Percentiles rank a stretch among this genome's conserved stretches.
Evolutionary conservation across 2,888 invertebrate genomes (phyloP).

Genomic region (Tipula unca): DNA sequence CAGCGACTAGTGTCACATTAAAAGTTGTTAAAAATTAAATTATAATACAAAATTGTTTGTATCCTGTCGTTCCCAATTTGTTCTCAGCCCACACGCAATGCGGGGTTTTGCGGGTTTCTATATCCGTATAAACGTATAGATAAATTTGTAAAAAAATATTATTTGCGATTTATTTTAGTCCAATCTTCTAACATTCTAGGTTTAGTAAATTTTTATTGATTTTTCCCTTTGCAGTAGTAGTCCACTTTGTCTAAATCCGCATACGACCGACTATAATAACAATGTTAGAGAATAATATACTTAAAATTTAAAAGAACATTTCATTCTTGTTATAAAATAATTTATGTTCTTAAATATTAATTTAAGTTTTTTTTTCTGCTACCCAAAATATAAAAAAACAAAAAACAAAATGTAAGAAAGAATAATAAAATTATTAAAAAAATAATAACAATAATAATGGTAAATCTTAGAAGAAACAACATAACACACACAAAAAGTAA

Average conservation of each 20-base stretch:
- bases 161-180: no score
- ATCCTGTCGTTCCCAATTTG: no score
- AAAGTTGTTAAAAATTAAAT: no score
- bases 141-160: no score
- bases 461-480: conserved; percentile 8
- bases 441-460: neutral
- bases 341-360: neutral
- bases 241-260: neutral
- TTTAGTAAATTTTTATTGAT: no score
- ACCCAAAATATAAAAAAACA: neutral
- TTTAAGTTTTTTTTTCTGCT: neutral
- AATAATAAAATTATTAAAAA: neutral
- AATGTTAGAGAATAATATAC: neutral
- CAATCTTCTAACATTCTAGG: no score
- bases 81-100: no score
- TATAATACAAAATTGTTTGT: no score
- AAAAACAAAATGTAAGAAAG: neutral
- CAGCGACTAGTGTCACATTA: no score
- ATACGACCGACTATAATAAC: neutral
- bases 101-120: no score
- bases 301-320: neutral
- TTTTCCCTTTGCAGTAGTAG: no score
- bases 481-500: neutral
- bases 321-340: neutral
- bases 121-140: no score